Evolutionary conservation across 2,113 vertebrate species (phyloP).

Genomic region (Antigone vipio): DNA sequence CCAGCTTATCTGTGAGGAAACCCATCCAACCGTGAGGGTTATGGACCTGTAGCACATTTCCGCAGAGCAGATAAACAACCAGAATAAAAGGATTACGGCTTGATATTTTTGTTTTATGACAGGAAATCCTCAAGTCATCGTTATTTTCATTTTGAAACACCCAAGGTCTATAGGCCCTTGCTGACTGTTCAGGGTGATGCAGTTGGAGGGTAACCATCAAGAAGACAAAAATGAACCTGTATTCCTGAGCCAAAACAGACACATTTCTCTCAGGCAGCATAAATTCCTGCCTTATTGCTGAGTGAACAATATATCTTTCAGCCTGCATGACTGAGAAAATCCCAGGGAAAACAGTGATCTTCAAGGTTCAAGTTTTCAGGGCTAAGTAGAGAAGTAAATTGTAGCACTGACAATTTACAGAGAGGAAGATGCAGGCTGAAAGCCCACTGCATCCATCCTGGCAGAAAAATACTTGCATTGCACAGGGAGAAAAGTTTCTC

Average conservation of each 20-base stretch:
- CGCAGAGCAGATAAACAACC: background rate
- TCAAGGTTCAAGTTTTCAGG: background rate
- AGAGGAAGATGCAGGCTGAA: background rate
- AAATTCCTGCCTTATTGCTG: background rate
- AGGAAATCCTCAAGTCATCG: background rate
- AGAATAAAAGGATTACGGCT: background rate
- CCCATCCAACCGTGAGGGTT: background rate
- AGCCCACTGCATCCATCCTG: background rate
- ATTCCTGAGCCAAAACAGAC: background rate
- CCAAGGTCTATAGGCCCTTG: background rate
- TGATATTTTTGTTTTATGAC: background rate
- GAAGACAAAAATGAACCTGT: background rate
- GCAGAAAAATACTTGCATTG: background rate
- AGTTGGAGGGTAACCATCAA: background rate
- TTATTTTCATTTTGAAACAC: background rate
- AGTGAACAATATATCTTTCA: background rate
- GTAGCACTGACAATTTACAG: background rate
- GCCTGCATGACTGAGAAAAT: background rate
- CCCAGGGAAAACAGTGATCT: background rate
- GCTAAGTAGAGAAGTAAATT: background rate
- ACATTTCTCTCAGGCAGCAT: background rate
- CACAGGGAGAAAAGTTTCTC: background rate
- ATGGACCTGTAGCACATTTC: background rate
- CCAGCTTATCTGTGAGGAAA: background rate
- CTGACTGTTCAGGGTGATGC: background rate